These are phyloP conservation scores for Lasiommata megera DNA, from an alignment of 2,888 invertebrate species.

Conservation along the genomic window DNA sequence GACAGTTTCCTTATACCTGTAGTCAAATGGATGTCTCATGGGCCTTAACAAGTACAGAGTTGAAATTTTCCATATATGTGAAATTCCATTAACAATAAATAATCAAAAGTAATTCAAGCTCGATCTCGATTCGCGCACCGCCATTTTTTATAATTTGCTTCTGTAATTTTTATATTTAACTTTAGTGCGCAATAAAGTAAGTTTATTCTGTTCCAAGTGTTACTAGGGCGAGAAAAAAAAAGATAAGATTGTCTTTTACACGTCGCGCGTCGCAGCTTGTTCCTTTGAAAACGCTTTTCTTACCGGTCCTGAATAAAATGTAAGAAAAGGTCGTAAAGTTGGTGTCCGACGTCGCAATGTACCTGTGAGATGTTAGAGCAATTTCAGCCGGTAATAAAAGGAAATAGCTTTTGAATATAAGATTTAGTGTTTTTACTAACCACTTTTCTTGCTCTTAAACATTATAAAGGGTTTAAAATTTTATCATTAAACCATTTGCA, in stretches of 20 bases:
- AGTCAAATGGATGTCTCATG: too few relatives aligned
- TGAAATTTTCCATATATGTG: too few relatives aligned
- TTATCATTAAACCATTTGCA: too few relatives aligned
- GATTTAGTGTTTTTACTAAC: constrained; percentile 8
- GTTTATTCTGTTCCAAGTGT: constrained; percentile 3
- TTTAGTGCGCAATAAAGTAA: not conserved
- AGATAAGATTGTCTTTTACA: constrained; percentile 23
- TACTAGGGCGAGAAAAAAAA: constrained; percentile 15
- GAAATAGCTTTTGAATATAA: constrained; percentile 18
- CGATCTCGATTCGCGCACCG: too few relatives aligned
- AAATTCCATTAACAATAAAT: too few relatives aligned
- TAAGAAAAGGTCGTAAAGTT: constrained; percentile 21
- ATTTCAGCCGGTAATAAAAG: constrained; percentile 18
- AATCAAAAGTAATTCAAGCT: too few relatives aligned
- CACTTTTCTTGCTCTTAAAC: not conserved
- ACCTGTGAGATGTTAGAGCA: constrained; percentile 17
- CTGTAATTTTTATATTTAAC: not conserved
- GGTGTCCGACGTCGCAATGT: constrained; percentile 13
- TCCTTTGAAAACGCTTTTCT: constrained; percentile 20
- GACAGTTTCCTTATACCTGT: too few relatives aligned
- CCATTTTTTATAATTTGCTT: not conserved
- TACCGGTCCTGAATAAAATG: constrained; percentile 21
- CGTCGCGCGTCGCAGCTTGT: constrained; percentile 18
- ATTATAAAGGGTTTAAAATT: too few relatives aligned
- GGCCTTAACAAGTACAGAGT: too few relatives aligned